Base-by-base conservation (phyloP, 2,888 invertebrate genomes). In the Salpingus planirostris region DNA sequence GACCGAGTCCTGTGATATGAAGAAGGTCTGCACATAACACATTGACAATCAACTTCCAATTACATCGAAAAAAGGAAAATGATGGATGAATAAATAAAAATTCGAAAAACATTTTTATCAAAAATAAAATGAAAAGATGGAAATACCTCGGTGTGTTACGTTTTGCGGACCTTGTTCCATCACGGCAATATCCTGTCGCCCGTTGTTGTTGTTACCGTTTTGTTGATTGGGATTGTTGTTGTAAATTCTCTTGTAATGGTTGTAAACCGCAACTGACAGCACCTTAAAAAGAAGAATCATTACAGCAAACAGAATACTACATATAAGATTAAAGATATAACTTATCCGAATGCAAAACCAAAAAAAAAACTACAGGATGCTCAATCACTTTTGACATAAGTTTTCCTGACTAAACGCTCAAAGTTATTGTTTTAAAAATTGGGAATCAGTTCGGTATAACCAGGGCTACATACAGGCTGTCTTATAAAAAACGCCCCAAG, bases 241-340 rank as follows among this genome's bases (percentile, higher is more conserved):
- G 65, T 88, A 89, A 57, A 98, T 91, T 53, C 97, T 73, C 69
- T 97, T 96, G 67, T 97, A 98, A 64, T 98, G 98, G 68, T 97
- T 96, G 69, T 98, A 98, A 1, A 98, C 97, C 7, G 97, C 96
- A 18, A 97, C 97, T 0, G 96, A 84, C 21, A 98, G 70, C 35
- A 65, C 66, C n/a, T n/a, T n/a, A n/a, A n/a, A n/a, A n/a, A n/a
- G n/a, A n/a, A n/a, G n/a, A n/a, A n/a, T n/a, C n/a, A n/a, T n/a
- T n/a, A n/a, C n/a, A n/a, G n/a, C n/a, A n/a, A n/a, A n/a, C n/a
- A n/a, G n/a, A n/a, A n/a, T n/a, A n/a, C n/a, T n/a, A n/a, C n/a
- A n/a, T n/a, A n/a, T n/a, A n/a, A n/a, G n/a, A n/a, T n/a, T n/a
- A n/a, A n/a, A n/a, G n/a, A n/a, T n/a, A n/a, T n/a, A n/a, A n/a